Conservation (phyloP, 1,140 invertebrate species). For the Thaumatotibia leucotreta region DNA sequence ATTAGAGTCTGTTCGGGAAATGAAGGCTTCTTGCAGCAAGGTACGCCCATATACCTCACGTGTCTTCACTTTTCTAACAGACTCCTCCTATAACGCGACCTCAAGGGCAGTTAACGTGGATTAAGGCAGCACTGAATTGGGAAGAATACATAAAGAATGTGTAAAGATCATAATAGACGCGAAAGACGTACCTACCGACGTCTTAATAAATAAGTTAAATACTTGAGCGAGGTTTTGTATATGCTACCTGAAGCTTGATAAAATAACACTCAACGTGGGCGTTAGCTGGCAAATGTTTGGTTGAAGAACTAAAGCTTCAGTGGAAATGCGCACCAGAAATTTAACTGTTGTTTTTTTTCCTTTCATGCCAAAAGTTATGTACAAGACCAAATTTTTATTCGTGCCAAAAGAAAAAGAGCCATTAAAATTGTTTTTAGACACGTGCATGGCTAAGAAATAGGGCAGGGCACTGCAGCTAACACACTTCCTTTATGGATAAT, state of each 20-base stretch:
- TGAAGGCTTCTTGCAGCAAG: too few relatives aligned
- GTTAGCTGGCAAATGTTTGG: not conserved
- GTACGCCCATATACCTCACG: too few relatives aligned
- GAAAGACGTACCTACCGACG: not conserved
- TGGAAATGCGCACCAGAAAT: not conserved
- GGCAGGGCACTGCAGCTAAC: not conserved
- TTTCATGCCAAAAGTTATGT: not conserved
- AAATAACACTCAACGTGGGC: not conserved
- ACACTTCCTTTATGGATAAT: not conserved
- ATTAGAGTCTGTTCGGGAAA: too few relatives aligned
- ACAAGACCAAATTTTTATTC: not conserved
- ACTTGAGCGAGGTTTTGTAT: not conserved
- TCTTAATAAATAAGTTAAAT: conserved; percentile 10
- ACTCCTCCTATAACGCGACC: not conserved
- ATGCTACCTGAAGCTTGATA: not conserved
- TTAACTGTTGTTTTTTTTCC: not conserved
- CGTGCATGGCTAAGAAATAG: not conserved
- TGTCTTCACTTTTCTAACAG: too few relatives aligned
- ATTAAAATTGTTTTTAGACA: not conserved
- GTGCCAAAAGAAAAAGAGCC: not conserved
- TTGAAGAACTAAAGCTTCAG: not conserved
- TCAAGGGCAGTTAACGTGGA: conserved; percentile 18
- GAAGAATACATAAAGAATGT: conserved; percentile 31
- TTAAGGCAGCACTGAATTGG: conserved; percentile 26
- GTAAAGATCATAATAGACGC: conserved; percentile 24